Evolutionary conservation across 2,797 vertebrate species (phyloP), one percentile per base, ranked within the genome.

Genomic region (Myripristis murdjan): DNA sequence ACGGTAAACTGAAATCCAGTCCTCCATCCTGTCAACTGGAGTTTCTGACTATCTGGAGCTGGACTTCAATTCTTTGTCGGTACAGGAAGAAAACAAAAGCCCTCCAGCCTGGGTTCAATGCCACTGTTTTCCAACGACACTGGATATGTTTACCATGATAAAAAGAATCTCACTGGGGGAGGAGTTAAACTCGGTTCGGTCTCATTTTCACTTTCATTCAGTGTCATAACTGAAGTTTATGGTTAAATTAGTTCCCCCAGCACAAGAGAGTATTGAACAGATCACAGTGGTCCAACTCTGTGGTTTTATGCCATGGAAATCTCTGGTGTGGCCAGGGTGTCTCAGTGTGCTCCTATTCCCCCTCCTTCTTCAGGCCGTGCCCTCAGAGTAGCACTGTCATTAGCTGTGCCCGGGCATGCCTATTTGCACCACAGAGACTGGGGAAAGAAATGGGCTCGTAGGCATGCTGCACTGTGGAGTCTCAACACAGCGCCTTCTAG

Each of bases 341-440:
- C 75, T 78, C 64, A 6, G 33, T 77, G 61, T 62, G 64, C 54
- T 78, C 43, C 41, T 35, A 4, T 61, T 73, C 31, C 60, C 46
- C 62, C 39, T 64, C 26, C 37, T 41, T 75, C 61, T 58, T n/a
- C 43, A 74, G 65, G 57, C 68, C 81, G 73, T 70, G 47, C 77
- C 58, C 37, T 77, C 49, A 68, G 71, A 73, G 72, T 73, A 63
- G 76, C 68, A 20, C 75, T 77, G 70, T 76, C 73, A 85, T 83
- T 86, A 81, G 74, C 79, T 84, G 76, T 81, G 75, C 77, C 82
- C 75, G 79, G 76, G 78, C 84, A 88, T 83, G 80, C 65, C 54
- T 70, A 70, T 58, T 64, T 73, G 59, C 31, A 74, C 75, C 67
- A 81, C 80, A 72, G 54, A 2, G 60, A 12, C 46, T 47, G 70